phyloP scores from a whole-genome alignment of 2,888 invertebrate genomes.

The Pristionchus mayeri region DNA sequence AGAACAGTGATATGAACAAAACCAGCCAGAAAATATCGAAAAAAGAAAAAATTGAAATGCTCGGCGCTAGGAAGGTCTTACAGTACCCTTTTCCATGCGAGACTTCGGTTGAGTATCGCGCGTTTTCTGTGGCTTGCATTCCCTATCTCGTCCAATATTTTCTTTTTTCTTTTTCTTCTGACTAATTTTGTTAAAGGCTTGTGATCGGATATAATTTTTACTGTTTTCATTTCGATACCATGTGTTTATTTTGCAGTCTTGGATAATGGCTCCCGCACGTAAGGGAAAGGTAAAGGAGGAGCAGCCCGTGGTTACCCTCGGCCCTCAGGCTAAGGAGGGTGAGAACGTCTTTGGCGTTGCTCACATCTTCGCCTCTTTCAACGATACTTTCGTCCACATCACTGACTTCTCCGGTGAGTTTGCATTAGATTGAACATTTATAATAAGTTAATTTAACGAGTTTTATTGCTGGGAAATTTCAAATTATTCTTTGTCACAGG shows the following conservation, averaged over 20 bases:
- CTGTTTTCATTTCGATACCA: neutral
- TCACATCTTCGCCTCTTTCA: conserved; percentile 99
- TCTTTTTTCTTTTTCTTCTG: neutral
- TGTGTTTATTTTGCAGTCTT: conserved; percentile 58
- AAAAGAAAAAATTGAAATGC: conserved; percentile 29
- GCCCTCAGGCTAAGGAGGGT: conserved; percentile 83
- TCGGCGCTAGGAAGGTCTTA: neutral
- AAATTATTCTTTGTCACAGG: no score
- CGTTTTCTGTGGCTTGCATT: no score
- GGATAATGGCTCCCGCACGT: conserved; percentile 87
- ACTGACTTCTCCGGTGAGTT: conserved; percentile 96
- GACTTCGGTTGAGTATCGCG: conserved; percentile 30
- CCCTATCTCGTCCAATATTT: neutral
- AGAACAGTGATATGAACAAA: neutral
- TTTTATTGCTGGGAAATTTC: no score
- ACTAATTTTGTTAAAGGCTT: neutral
- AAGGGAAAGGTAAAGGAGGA: conserved; percentile 97
- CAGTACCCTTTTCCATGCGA: conserved; percentile 36
- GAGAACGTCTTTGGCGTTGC: conserved; percentile 99
- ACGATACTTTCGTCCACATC: conserved; percentile 99
- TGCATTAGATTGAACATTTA: no score
- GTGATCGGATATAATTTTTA: neutral
- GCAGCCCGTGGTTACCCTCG: conserved; percentile 90
- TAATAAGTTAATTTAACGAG: no score
- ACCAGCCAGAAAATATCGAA: neutral